Evolutionary conservation across 2,797 vertebrate species (phyloP).

Genomic region (Synaphobranchus kaupii): DNA sequence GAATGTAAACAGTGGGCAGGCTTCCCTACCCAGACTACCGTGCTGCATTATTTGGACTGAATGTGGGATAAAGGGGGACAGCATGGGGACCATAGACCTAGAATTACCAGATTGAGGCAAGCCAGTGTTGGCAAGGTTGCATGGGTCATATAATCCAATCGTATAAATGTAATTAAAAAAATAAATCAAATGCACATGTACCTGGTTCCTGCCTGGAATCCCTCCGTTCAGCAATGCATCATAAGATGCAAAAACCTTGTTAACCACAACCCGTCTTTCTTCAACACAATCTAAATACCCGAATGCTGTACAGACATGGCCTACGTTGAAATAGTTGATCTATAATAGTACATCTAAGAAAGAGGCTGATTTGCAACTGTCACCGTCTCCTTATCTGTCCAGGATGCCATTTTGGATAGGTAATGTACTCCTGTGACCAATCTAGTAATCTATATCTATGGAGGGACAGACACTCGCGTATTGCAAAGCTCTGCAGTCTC

Average conservation of each 20-base stretch:
- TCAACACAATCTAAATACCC: neutral
- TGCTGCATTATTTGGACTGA: conserved; percentile 17
- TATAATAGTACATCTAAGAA: neutral
- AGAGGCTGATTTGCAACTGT: neutral
- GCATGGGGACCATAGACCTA: neutral
- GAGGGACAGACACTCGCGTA: neutral
- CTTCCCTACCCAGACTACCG: conserved; percentile 18
- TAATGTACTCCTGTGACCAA: neutral
- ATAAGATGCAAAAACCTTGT: neutral
- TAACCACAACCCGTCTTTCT: neutral
- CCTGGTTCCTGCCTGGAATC: neutral
- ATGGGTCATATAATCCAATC: neutral
- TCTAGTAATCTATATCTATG: conserved; percentile 5
- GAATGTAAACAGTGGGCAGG: conserved; percentile 34
- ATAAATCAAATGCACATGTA: neutral
- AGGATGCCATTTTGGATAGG: neutral
- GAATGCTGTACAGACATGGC: neutral
- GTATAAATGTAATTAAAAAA: neutral
- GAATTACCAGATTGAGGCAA: neutral
- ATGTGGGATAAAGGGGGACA: neutral
- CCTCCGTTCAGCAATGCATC: neutral
- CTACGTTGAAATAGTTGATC: neutral
- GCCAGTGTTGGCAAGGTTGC: neutral
- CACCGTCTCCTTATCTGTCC: neutral
- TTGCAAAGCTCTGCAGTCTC: neutral